Evolutionary conservation across 2,797 vertebrate genomes (phyloP).

Genomic region (Pipistrellus nathusii): DNA sequence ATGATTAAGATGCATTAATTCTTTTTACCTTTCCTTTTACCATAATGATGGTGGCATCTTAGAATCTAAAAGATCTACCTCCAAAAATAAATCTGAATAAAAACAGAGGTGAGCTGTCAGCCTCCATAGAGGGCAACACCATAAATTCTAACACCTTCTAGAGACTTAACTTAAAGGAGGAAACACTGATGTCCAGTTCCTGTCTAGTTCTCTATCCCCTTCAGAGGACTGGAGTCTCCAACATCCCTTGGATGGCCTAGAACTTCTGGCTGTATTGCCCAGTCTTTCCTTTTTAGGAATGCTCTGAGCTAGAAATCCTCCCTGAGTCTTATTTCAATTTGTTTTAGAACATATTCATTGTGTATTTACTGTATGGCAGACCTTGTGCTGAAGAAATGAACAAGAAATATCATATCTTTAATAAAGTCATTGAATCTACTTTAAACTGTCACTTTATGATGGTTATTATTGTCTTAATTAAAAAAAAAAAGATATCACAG

Average conservation of each 20-base stretch:
- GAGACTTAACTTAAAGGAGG: neutral
- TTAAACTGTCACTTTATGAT: neutral
- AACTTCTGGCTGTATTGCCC: neutral
- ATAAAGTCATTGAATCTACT: neutral
- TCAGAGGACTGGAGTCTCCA: neutral
- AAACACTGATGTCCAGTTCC: neutral
- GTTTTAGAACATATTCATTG: neutral
- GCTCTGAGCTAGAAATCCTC: neutral
- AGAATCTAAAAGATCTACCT: constrained; percentile 5
- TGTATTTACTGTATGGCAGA: neutral
- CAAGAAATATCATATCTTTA: neutral
- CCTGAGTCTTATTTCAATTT: neutral
- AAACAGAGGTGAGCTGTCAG: neutral
- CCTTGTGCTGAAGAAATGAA: neutral
- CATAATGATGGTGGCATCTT: constrained; percentile 18
- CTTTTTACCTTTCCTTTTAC: constrained; percentile 60
- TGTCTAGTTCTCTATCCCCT: neutral
- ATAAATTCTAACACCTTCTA: neutral
- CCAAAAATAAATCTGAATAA: neutral
- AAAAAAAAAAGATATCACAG: neutral
- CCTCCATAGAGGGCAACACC: neutral
- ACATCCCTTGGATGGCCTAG: neutral
- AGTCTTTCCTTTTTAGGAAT: neutral
- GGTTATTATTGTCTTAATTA: constrained; percentile 4
- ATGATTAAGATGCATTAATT: constrained; percentile 70